Conservation (phyloP, 2,113 vertebrate genomes). For the Chloropsis cyanopogon region DNA sequence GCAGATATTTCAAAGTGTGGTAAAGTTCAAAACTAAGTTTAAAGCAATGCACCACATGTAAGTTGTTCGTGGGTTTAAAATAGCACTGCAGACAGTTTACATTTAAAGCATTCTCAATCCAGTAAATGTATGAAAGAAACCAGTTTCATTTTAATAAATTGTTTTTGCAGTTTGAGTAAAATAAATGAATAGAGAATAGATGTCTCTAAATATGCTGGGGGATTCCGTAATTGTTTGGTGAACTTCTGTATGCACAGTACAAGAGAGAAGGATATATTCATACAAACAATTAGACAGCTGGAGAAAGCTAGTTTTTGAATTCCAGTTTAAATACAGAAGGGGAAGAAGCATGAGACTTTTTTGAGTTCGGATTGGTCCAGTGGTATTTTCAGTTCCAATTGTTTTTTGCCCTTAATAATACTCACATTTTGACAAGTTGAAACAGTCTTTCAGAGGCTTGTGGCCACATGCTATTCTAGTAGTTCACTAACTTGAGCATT, state of each 20-base stretch:
- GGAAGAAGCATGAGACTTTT: not conserved
- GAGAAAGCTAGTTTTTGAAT: not conserved
- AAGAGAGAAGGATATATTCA: not conserved
- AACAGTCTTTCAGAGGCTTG: not conserved
- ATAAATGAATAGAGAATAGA: not conserved
- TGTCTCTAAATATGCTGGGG: not conserved
- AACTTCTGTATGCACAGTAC: not conserved
- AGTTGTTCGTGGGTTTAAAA: conserved; percentile 11
- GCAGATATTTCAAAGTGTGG: not conserved
- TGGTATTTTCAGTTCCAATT: not conserved
- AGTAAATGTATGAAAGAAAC: not conserved
- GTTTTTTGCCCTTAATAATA: not conserved
- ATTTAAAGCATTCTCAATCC: not conserved
- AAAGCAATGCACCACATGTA: not conserved
- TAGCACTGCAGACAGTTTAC: not conserved
- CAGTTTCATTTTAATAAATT: not conserved
- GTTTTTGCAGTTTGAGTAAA: not conserved
- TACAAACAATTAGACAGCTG: not conserved
- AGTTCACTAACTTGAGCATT: not conserved
- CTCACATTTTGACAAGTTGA: not conserved
- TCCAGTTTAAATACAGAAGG: conserved; percentile 1
- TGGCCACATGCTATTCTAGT: not conserved
- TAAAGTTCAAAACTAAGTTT: conserved; percentile 35
- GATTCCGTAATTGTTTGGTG: not conserved
- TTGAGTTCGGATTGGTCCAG: not conserved